Conservation (phyloP, 1,140 invertebrate species). For the Conopomorpha cramerella region DNA sequence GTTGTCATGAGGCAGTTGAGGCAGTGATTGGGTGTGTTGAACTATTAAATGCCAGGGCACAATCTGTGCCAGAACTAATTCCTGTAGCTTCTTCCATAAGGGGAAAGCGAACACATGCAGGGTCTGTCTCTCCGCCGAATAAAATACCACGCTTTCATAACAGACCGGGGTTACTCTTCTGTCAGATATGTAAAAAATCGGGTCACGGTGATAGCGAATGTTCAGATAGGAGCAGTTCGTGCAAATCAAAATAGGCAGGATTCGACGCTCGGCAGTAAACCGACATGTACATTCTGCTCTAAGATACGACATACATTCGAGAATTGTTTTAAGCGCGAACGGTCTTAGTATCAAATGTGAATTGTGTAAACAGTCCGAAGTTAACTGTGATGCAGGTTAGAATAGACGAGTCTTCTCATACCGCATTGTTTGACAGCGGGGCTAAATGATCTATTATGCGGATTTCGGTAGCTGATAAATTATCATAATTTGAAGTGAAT, state of each 20-base stretch:
- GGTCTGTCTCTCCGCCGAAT: too few species aligned
- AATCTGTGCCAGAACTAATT: constrained; percentile 5
- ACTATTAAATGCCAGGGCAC: constrained; percentile 3
- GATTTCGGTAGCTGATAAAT: constrained; percentile 8
- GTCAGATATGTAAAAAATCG: too few species aligned
- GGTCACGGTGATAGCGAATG: too few species aligned
- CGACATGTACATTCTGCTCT: constrained; percentile 3
- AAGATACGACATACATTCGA: constrained; percentile 6
- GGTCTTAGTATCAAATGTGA: constrained; percentile 4
- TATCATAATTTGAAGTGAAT: constrained; percentile 12
- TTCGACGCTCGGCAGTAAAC: too few species aligned
- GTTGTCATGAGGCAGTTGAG: constrained; percentile 6
- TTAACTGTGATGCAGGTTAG: constrained; percentile 1
- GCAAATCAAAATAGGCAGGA: too few species aligned
- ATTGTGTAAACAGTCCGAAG: constrained; percentile 2
- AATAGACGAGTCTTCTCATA: background rate
- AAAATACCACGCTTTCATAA: too few species aligned
- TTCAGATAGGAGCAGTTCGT: too few species aligned
- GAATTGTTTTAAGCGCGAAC: too few species aligned
- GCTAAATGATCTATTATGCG: constrained; percentile 15
- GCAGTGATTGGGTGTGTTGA: constrained; percentile 3
- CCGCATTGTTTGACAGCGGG: constrained; percentile 12
- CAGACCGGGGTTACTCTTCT: too few species aligned
- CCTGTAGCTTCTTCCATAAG: constrained; percentile 2
- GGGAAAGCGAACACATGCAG: background rate